phyloP scores from a whole-genome alignment of 1,140 invertebrate species.

The Ptiloglossa arizonensis region DNA sequence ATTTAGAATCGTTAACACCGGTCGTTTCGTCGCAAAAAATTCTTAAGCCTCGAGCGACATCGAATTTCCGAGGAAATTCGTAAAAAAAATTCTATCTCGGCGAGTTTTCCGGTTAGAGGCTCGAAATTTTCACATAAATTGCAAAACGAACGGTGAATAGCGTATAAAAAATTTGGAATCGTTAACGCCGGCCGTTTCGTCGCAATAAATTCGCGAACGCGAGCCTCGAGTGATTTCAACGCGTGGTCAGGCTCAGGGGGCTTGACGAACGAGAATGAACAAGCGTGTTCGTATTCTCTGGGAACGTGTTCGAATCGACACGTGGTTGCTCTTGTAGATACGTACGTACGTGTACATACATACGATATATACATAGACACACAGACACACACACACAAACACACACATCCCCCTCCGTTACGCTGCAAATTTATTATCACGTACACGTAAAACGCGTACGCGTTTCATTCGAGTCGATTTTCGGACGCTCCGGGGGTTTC shows the following conservation, averaged over 20 bases:
- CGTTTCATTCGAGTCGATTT: background rate
- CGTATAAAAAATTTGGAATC: too few relatives aligned
- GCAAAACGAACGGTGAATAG: too few relatives aligned
- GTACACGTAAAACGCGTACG: conserved; percentile 23
- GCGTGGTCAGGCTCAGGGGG: background rate
- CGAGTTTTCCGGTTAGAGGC: background rate
- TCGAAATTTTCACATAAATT: background rate
- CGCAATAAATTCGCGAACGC: too few relatives aligned
- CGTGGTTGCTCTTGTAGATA: conserved; percentile 51
- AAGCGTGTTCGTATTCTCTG: conserved; percentile 35
- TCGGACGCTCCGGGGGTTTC: background rate
- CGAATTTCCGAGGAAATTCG: too few relatives aligned
- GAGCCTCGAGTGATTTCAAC: background rate
- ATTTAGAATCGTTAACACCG: too few relatives aligned
- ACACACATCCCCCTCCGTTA: too few relatives aligned
- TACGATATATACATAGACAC: conserved; percentile 41
- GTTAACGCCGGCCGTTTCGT: too few relatives aligned
- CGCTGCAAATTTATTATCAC: conserved; percentile 11
- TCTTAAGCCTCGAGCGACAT: background rate
- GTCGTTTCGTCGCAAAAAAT: too few relatives aligned
- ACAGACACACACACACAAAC: too few relatives aligned
- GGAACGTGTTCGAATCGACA: conserved; percentile 11
- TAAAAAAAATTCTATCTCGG: background rate
- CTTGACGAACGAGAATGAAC: conserved; percentile 4
- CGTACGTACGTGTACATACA: conserved; percentile 58